Evolutionary conservation across 2,888 invertebrate species (phyloP).

Genomic region (Meloe dianella): DNA sequence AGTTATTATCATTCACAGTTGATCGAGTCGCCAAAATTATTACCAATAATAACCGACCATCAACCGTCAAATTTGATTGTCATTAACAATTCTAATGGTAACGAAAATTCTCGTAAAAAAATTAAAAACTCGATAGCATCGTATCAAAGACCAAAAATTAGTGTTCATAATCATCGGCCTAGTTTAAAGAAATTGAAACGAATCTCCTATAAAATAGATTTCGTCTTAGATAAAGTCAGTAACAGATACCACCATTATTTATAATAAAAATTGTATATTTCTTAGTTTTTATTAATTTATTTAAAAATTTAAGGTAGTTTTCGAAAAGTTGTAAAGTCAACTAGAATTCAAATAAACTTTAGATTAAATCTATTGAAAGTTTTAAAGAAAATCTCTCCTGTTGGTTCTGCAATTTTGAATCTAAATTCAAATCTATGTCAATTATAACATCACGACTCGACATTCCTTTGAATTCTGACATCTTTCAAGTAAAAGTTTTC

Average conservation of each 20-base stretch:
- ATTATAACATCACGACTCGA: too few species aligned
- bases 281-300: not conserved
- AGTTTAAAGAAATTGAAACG: slow-evolving; percentile 23
- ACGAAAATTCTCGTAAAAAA: slow-evolving; percentile 30
- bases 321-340: not conserved
- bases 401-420: not conserved
- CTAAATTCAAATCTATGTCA: too few species aligned
- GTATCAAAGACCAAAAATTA: not conserved
- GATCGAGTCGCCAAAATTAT: not conserved
- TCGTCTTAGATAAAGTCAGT: slow-evolving; percentile 21
- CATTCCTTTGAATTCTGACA: too few species aligned
- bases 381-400: not conserved
- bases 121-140: not conserved
- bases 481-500: too few species aligned
- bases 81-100: slow-evolving; percentile 47
- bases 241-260: not conserved
- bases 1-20: not conserved
- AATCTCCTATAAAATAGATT: slow-evolving; percentile 19
- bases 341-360: not conserved
- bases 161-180: slow-evolving; percentile 11
- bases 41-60: slow-evolving; percentile 18
- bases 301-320: not conserved
- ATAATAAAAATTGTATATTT: not conserved
- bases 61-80: slow-evolving; percentile 40
- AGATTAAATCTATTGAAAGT: not conserved